Conservation (phyloP, 1,140 invertebrate genomes). For the Drosophila arizonae region DNA sequence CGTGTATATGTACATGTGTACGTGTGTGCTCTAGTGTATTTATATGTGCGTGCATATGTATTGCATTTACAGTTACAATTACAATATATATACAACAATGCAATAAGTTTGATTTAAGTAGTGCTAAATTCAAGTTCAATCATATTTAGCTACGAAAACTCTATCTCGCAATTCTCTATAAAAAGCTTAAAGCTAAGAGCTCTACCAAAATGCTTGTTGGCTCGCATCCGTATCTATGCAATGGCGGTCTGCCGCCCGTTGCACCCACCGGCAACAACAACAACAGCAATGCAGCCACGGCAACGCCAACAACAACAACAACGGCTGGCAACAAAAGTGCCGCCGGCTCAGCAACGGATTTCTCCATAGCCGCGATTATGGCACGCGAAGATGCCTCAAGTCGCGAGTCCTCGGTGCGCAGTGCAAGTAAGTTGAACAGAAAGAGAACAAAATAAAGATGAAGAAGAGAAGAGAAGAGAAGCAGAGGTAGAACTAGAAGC, state of each 20-base stretch:
- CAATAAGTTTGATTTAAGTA: slow-evolving; percentile 32
- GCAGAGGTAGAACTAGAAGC: too few species aligned
- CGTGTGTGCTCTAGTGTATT: not conserved
- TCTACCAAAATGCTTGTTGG: slow-evolving; percentile 72
- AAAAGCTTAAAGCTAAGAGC: slow-evolving; percentile 22
- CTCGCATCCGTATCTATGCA: slow-evolving; percentile 81
- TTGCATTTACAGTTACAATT: slow-evolving; percentile 23
- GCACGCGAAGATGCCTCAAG: slow-evolving; percentile 87
- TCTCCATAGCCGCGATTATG: slow-evolving; percentile 97
- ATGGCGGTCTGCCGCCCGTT: slow-evolving; percentile 64
- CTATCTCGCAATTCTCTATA: not conserved
- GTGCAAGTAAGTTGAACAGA: slow-evolving; percentile 76
- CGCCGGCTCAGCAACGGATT: slow-evolving; percentile 89
- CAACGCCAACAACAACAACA: slow-evolving; percentile 48
- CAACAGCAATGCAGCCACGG: slow-evolving; percentile 45
- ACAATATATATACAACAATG: slow-evolving; percentile 34
- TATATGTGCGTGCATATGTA: slow-evolving; percentile 15
- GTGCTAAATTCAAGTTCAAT: slow-evolving; percentile 24
- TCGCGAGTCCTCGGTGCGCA: slow-evolving; percentile 83
- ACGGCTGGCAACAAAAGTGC: slow-evolving; percentile 73
- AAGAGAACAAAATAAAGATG: not conserved
- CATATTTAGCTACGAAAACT: slow-evolving; percentile 22
- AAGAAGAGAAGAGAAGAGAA: not conserved
- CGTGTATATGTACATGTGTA: not conserved
- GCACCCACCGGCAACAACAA: slow-evolving; percentile 51